Evolutionary conservation across 2,888 invertebrate species (phyloP), one percentile per base, ranked within the genome.

Genomic region (Ormyrus thymus): DNA sequence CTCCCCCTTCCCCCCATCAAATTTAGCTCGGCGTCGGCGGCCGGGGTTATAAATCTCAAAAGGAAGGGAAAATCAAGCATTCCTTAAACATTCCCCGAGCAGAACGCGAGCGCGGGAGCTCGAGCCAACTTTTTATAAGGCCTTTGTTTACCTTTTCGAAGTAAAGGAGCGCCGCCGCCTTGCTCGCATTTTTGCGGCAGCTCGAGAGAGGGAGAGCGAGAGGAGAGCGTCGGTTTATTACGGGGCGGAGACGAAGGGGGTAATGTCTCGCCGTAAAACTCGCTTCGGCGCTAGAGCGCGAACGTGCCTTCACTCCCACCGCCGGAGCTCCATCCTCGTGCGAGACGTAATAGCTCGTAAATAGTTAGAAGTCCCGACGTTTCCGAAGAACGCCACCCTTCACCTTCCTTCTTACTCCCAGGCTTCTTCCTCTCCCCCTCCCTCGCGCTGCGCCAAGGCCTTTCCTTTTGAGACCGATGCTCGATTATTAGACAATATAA

Each of bases 351-450:
- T 76, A 68, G 66, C 75, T 81, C 78, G 78, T 81, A 76, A 81
- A 81, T 78, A 73, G 81, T 76, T 78, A 55, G 72, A 73, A 73
- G 59, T 76, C 76, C 64, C 64, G 74, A 74, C 71, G 70, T 80
- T 80, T 80, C 51, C 71, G 70, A 77, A 76, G 59, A 76, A 64
- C 50, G 9, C 55, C 58, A 13, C 29, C 29, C 29, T 29, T 29
- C 29, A 29, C 29, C 29, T 29, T 29, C 29, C 29, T 29, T 29
- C 51, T 56, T n/a, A 10, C 9, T 11, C 15, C 55, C 29, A 29
- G 29, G 29, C 4, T 29, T 29, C 4, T 29, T 29, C 4, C 29
- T 29, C 29, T 4, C 29, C 4, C 29, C 4, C 29, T 4, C 29
- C 29, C 29, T 4, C 0, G 29, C 29, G 29, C 29, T 29, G 4